Percentiles rank a stretch among this genome's conserved stretches.
Evolutionary conservation across 2,888 invertebrate species (phyloP).

Genomic region (Morinoia aosen): DNA sequence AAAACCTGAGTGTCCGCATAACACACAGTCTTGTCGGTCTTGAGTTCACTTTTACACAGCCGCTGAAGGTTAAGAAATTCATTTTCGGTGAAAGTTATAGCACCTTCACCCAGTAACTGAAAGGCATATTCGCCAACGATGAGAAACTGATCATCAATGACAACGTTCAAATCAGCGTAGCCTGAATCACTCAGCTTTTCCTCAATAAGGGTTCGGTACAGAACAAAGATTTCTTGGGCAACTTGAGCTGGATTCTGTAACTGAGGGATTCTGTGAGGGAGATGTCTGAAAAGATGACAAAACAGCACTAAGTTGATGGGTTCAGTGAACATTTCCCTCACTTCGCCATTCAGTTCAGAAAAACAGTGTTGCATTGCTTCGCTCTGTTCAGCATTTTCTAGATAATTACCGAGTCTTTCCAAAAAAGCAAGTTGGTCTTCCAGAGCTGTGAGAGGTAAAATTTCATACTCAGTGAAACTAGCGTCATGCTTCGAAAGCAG

Average conservation of each 20-base stretch:
- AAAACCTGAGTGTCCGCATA: background rate
- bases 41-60: background rate
- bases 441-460: background rate
- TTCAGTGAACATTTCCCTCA: background rate
- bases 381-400: background rate
- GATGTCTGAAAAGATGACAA: background rate
- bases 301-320: background rate
- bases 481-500: background rate
- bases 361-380: background rate
- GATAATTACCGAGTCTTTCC: background rate
- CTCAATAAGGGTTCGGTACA: background rate
- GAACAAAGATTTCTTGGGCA: background rate
- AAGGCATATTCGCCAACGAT: background rate
- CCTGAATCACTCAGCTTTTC: background rate
- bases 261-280: background rate
- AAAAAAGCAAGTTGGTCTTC: constrained; percentile 19
- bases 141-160: background rate
- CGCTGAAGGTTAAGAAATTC: background rate
- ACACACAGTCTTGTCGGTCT: background rate
- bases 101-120: background rate
- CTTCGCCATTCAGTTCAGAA: background rate
- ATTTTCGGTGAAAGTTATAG: background rate
- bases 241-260: background rate
- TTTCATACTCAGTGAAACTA: background rate
- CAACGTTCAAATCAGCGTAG: background rate